phyloP scores from a whole-genome alignment of 2,113 vertebrate species.

The Eolophus roseicapilla region DNA sequence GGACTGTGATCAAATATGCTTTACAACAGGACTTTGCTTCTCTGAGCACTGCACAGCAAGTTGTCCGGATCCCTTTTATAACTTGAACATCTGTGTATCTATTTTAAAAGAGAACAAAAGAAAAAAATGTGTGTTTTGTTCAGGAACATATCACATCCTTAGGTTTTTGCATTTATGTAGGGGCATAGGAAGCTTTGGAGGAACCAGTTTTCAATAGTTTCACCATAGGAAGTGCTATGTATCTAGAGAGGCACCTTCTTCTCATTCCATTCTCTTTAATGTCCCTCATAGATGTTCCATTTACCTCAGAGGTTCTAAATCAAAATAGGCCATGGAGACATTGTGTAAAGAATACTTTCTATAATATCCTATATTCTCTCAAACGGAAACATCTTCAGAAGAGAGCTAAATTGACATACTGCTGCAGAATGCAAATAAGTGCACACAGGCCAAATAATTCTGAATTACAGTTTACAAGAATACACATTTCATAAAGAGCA shows the following conservation, averaged over 20 bases:
- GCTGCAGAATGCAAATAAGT: conserved; percentile 3
- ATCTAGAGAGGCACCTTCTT: neutral
- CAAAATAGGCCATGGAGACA: neutral
- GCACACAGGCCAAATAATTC: neutral
- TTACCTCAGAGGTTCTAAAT: neutral
- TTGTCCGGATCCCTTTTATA: neutral
- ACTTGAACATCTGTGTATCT: neutral
- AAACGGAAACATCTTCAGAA: neutral
- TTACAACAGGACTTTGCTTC: neutral
- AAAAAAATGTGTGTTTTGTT: neutral
- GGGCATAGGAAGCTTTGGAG: neutral
- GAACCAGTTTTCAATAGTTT: neutral
- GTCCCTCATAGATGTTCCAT: neutral
- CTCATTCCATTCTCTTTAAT: neutral
- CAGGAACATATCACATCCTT: neutral
- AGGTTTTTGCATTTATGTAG: neutral
- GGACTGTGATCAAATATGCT: neutral
- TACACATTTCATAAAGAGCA: neutral
- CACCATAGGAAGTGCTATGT: neutral
- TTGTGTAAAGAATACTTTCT: neutral
- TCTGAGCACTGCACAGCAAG: neutral
- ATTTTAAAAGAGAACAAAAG: neutral
- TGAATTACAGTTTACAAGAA: neutral
- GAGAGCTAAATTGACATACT: neutral
- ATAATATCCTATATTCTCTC: neutral